These are phyloP conservation scores for Mesoligia furuncula DNA, from an alignment of 2,888 invertebrate species.

Conservation along the genomic window DNA sequence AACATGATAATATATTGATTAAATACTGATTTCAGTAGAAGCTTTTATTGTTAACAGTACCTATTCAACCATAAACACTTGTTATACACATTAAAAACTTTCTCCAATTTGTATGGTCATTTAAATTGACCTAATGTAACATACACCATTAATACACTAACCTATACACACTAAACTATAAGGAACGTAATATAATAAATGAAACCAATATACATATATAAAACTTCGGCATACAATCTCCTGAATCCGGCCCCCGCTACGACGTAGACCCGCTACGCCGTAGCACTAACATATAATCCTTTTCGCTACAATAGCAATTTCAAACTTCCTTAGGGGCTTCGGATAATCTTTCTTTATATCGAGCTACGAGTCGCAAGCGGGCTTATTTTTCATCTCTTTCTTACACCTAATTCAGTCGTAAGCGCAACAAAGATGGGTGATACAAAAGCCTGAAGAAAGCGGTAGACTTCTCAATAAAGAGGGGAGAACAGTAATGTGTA, in stretches of 20 bases:
- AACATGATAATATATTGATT: background rate
- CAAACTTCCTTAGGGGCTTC: slow-evolving; percentile 91
- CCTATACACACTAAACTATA: slow-evolving; percentile 26
- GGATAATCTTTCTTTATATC: slow-evolving; percentile 91
- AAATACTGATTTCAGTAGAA: background rate
- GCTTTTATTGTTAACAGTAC: rapidly evolving
- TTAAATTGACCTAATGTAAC: background rate
- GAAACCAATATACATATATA: slow-evolving; percentile 68
- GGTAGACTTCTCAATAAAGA: slow-evolving; percentile 88
- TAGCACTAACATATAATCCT: slow-evolving; percentile 91
- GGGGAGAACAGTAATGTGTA: slow-evolving; percentile 89
- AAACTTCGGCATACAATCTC: slow-evolving; percentile 76
- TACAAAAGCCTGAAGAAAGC: slow-evolving; percentile 81
- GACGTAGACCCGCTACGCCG: slow-evolving; percentile 86
- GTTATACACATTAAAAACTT: background rate
- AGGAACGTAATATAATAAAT: slow-evolving; percentile 52
- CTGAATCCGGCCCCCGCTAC: slow-evolving; percentile 78
- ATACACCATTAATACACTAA: slow-evolving; percentile 5
- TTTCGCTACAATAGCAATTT: slow-evolving; percentile 91
- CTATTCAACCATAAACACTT: background rate
- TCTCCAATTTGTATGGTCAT: background rate
- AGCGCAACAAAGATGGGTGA: slow-evolving; percentile 72
- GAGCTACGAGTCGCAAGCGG: slow-evolving; percentile 84
- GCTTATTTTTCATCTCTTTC: slow-evolving; percentile 75
- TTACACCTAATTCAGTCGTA: slow-evolving; percentile 55